phyloP scores from a whole-genome alignment of 1,140 invertebrate genomes.

The Gryon sp. region DNA sequence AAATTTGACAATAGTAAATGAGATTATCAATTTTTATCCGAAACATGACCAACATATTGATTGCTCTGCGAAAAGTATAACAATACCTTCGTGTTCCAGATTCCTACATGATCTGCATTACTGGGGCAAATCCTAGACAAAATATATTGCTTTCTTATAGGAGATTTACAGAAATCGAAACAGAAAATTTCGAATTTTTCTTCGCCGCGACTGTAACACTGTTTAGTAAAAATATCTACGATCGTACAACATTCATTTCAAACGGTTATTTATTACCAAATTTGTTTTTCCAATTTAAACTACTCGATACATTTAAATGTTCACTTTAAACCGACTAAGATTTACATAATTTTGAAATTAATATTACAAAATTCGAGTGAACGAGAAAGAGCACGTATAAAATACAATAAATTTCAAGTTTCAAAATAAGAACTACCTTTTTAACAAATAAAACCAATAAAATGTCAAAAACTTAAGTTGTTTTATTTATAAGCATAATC shows the following conservation, averaged over 20 bases:
- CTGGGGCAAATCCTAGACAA: constrained; percentile 21
- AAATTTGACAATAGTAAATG: constrained; percentile 33
- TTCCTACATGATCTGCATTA: constrained; percentile 40
- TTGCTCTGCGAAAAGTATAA: constrained; percentile 28
- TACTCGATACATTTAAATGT: too few species aligned
- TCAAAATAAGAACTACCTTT: too few species aligned
- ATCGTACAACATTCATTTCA: background rate
- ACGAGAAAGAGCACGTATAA: too few species aligned
- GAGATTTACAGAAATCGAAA: constrained; percentile 28
- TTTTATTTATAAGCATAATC: too few species aligned
- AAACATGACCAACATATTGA: constrained; percentile 51
- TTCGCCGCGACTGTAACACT: background rate
- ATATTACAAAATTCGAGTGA: too few species aligned
- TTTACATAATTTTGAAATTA: too few species aligned
- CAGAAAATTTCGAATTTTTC: constrained; percentile 13
- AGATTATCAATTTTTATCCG: constrained; percentile 38
- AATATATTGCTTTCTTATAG: constrained; percentile 37
- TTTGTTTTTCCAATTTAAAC: background rate
- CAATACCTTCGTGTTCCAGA: constrained; percentile 40
- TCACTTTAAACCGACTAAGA: too few species aligned
- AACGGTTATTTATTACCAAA: background rate
- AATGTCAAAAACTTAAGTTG: too few species aligned
- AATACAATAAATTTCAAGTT: too few species aligned
- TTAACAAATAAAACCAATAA: too few species aligned
- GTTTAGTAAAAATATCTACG: constrained; percentile 8